These are phyloP conservation scores for Metalampra italica DNA, from an alignment of 2,888 invertebrate species.

Conservation along the genomic window DNA sequence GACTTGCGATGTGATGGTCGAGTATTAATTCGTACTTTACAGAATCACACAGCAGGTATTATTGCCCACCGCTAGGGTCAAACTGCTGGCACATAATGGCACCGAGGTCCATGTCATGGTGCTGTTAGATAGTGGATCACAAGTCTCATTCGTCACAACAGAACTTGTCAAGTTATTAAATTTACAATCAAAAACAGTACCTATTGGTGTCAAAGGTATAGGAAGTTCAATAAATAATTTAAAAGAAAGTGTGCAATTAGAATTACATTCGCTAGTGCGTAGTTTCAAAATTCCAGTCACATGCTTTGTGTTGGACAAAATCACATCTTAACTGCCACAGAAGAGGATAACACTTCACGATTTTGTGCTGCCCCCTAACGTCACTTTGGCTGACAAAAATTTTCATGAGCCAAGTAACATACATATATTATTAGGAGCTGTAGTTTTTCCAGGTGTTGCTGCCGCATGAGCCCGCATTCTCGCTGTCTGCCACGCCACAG, in stretches of 20 bases:
- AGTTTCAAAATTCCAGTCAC: background rate
- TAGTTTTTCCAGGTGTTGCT: background rate
- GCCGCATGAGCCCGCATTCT: background rate
- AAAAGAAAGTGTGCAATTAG: background rate
- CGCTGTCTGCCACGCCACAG: background rate
- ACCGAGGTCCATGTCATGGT: conserved; percentile 7
- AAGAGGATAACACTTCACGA: background rate
- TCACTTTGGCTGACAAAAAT: background rate
- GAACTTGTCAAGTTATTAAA: background rate
- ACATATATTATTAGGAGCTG: background rate
- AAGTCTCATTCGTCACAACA: background rate
- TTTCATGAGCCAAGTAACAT: background rate
- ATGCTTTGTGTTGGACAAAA: background rate
- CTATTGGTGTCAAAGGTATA: background rate
- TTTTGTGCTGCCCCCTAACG: background rate
- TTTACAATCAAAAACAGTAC: background rate
- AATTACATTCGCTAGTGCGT: background rate
- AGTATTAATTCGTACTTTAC: too few species aligned
- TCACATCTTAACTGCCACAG: background rate
- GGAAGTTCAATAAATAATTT: background rate
- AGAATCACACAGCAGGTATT: too few species aligned
- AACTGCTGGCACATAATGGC: too few species aligned
- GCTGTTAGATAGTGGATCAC: conserved; percentile 5
- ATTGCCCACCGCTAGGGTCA: too few species aligned
- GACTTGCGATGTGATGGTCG: too few species aligned